Evolutionary conservation across 2,888 invertebrate genomes (phyloP).

Genomic region (Sthenelais limicola): DNA sequence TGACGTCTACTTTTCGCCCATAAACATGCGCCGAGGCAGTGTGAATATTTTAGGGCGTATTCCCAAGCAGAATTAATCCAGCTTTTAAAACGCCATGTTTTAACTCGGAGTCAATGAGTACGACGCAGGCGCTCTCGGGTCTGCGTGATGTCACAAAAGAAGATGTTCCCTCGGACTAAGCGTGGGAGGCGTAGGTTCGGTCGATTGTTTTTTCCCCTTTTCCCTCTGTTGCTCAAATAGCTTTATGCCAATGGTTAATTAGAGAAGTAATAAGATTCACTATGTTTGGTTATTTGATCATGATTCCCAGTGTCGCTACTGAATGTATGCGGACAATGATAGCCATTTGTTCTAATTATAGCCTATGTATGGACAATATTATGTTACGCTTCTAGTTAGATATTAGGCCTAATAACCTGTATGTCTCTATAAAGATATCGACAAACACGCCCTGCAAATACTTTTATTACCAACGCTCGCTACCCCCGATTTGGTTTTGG

Average conservation of each 20-base stretch:
- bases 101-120: conserved; percentile 20
- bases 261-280: conserved; percentile 1
- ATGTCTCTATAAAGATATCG: no score
- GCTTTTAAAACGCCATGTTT: conserved; percentile 9
- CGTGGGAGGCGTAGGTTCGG: neutral
- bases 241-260: conserved; percentile 4
- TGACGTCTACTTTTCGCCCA: conserved; percentile 27
- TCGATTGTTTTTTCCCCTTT: neutral
- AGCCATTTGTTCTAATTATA: no score
- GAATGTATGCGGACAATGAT: no score
- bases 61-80: conserved; percentile 26
- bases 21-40: conserved; percentile 17
- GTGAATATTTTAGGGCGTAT: neutral
- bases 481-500: no score
- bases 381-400: no score
- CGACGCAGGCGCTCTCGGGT: neutral
- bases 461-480: no score
- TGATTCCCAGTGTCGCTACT: conserved; percentile 5
- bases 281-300: neutral
- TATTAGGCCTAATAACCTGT: no score
- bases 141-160: neutral
- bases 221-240: neutral
- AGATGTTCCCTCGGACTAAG: neutral
- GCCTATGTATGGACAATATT: no score
- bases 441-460: no score